These are phyloP conservation scores for Romanogobio albipinnatus DNA, from an alignment of 2,113 vertebrate species.

Conservation along the genomic window DNA sequence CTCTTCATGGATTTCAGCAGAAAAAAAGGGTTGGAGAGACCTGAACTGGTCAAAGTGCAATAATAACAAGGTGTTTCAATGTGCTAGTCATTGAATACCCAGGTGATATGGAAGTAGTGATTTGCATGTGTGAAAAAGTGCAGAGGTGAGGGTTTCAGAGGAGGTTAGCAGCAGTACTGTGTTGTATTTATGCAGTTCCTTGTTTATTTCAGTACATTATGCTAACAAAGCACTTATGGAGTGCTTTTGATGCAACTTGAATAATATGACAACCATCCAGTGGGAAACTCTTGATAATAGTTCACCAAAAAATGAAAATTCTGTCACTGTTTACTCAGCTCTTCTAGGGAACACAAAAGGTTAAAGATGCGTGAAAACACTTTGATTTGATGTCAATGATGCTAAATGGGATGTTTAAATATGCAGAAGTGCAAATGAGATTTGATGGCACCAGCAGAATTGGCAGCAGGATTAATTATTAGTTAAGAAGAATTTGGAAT, in stretches of 20 bases:
- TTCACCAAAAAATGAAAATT: not conserved
- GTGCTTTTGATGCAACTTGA: not conserved
- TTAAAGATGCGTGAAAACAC: not conserved
- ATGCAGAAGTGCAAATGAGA: not conserved
- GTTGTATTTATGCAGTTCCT: not conserved
- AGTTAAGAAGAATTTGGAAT: not conserved
- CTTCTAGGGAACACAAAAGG: not conserved
- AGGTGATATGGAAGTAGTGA: not conserved
- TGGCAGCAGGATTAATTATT: not conserved
- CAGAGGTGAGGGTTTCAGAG: not conserved
- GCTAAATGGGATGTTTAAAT: not conserved
- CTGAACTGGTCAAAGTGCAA: not conserved
- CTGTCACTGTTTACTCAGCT: not conserved
- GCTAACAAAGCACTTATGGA: constrained; percentile 2
- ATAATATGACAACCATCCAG: not conserved
- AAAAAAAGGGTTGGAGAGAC: not conserved
- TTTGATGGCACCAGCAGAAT: not conserved
- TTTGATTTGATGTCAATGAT: not conserved
- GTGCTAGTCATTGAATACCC: not conserved
- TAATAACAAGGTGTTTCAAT: not conserved
- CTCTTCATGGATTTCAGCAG: not conserved
- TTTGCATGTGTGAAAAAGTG: not conserved
- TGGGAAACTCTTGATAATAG: not conserved
- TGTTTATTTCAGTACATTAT: constrained; percentile 7
- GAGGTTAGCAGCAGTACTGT: not conserved